phyloP scores from a whole-genome alignment of 2,113 vertebrate species.

The Oreamnos americanus region DNA sequence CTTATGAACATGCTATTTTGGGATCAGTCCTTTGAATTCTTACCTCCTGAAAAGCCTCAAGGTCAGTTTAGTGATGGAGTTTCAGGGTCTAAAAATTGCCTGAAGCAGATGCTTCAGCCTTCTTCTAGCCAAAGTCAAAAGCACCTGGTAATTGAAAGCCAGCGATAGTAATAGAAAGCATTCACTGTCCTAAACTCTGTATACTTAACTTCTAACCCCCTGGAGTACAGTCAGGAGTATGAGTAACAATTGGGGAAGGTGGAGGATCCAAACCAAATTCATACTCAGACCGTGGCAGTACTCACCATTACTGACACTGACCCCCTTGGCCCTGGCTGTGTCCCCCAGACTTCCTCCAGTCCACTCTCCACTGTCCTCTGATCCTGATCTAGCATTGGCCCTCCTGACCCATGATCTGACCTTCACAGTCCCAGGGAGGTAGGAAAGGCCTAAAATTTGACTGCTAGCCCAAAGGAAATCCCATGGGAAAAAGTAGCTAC shows the following conservation, averaged over 20 bases:
- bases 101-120: not conserved
- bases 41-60: not conserved
- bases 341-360: not conserved
- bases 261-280: not conserved
- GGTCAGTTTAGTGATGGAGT: not conserved
- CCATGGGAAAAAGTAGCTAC: not conserved
- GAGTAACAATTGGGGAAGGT: not conserved
- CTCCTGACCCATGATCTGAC: not conserved
- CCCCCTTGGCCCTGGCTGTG: not conserved
- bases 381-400: rapidly evolving
- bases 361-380: not conserved
- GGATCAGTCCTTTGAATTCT: not conserved
- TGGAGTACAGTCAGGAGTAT: not conserved
- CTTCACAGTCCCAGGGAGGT: not conserved
- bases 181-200: not conserved
- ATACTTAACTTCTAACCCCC: not conserved
- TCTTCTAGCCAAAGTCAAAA: not conserved
- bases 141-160: not conserved
- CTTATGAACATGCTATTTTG: not conserved
- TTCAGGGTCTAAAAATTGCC: not conserved
- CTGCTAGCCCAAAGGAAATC: not conserved
- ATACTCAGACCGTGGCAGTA: not conserved
- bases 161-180: not conserved
- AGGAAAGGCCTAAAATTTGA: not conserved
- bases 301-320: not conserved